phyloP scores from a whole-genome alignment of 1,140 invertebrate species.

The Ceratina japonica region DNA sequence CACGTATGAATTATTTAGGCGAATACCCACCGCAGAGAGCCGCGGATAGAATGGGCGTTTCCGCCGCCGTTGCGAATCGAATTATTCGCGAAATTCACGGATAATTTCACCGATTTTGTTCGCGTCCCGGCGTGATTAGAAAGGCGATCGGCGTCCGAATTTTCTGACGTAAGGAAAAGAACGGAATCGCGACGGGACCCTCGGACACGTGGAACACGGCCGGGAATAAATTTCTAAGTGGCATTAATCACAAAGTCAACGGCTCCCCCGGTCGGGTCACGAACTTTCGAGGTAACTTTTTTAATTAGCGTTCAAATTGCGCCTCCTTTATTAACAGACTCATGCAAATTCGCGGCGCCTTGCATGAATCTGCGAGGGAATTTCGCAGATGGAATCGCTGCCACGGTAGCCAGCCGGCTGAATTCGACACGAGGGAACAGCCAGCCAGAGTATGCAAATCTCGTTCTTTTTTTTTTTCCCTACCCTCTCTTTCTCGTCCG shows the following conservation, averaged over 20 bases:
- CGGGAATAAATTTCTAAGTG: neutral
- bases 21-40: too few species aligned
- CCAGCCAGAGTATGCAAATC: neutral
- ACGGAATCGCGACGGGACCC: neutral
- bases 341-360: slow-evolving; percentile 39
- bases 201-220: neutral
- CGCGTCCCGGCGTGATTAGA: neutral
- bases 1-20: slow-evolving; percentile 21
- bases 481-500: too few species aligned
- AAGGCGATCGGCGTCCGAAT: neutral
- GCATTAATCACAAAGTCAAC: slow-evolving; percentile 8
- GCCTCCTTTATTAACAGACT: slow-evolving; percentile 45
- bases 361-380: neutral
- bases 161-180: neutral
- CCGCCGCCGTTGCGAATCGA: too few species aligned
- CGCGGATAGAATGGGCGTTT: too few species aligned
- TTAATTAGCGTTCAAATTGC: slow-evolving; percentile 51
- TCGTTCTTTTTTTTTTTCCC: neutral
- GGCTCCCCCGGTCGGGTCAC: neutral
- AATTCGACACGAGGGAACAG: neutral
- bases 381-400: neutral
- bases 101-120: too few species aligned
- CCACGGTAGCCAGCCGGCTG: neutral
- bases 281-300: slow-evolving; percentile 36
- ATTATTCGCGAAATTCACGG: too few species aligned